Evolutionary conservation across 2,797 vertebrate genomes (phyloP), one percentile per base, ranked within the genome.

Genomic region (Siniperca obscura): DNA sequence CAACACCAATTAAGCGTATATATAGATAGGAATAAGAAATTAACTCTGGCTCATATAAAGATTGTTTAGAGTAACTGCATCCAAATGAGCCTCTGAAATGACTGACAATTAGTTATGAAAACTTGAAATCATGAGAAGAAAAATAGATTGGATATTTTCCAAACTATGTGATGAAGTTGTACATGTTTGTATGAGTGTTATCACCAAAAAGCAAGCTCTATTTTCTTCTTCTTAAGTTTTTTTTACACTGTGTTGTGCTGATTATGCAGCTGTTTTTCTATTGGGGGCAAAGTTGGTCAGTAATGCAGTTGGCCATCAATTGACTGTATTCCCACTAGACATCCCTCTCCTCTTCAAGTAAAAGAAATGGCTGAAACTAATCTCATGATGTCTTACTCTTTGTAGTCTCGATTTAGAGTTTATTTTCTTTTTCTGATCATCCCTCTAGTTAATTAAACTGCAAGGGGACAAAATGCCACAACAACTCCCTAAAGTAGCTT

Each of bases 401-500:
- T 36, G 7, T 38, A 16, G 38, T 56, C 27, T 62, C 38, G 13
- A 36, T 87, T 78, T 50, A 30, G 59, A 30, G 22, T 59, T 46
- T 30, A 46, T 55, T 81, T 66, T 60, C 30, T 70, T 57, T 76
- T 69, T 78, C 66, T 66, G 52, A 57, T 68, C 62, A 53, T 64
- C 27, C 25, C 13, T 60, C 2, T 4, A 48, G 67, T 82, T 83
- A 74, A 87, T 86, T 81, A 71, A 71, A 74, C 27, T 82, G 44
- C 36, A 70, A 73, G 12, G 52, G 25, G 34, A 52, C 25, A 65
- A 57, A 60, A 76, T 65, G 74, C 34, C 30, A 53, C 25, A 53
- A 21, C 44, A 61, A 53, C 34, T 64, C 36, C 27, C 16, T 36
- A 12, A 7, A 30, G 60, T 11, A 25, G 22, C 64, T 62, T 3